Conservation (phyloP, 92 coral and sea anemone genomes). For the Umimayanthus chanpuru region DNA sequence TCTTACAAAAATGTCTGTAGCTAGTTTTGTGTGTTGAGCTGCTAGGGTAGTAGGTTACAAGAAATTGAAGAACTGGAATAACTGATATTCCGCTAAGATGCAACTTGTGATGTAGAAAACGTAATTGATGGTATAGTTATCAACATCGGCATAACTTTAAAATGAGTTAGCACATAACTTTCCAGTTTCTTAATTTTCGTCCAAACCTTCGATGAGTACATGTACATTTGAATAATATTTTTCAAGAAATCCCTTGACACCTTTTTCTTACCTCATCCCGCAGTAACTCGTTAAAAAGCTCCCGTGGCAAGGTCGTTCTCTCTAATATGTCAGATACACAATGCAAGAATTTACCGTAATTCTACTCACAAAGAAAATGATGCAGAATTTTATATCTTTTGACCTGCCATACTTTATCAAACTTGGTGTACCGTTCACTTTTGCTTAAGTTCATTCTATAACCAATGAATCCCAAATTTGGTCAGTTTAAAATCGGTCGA, state of each 20-base stretch:
- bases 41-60: no score
- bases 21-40: no score
- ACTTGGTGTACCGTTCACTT: conserved; percentile 8
- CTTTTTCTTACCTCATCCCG: not conserved
- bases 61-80: not conserved
- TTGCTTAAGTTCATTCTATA: not conserved
- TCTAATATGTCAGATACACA: not conserved
- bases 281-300: not conserved
- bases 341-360: not conserved
- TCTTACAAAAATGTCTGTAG: no score
- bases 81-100: not conserved
- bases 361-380: not conserved
- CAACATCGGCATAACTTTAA: not conserved
- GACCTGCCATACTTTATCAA: not conserved
- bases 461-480: conserved; percentile 14
- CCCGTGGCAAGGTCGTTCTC: not conserved
- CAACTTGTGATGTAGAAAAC: not conserved
- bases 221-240: not conserved
- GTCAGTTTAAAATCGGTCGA: not conserved
- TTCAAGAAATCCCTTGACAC: not conserved
- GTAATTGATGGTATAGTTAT: no score
- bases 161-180: not conserved
- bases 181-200: not conserved
- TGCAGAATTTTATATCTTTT: not conserved
- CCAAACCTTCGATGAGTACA: not conserved